Base-by-base conservation (phyloP, 2,888 invertebrate genomes). In the Camptogramma bilineatum region DNA sequence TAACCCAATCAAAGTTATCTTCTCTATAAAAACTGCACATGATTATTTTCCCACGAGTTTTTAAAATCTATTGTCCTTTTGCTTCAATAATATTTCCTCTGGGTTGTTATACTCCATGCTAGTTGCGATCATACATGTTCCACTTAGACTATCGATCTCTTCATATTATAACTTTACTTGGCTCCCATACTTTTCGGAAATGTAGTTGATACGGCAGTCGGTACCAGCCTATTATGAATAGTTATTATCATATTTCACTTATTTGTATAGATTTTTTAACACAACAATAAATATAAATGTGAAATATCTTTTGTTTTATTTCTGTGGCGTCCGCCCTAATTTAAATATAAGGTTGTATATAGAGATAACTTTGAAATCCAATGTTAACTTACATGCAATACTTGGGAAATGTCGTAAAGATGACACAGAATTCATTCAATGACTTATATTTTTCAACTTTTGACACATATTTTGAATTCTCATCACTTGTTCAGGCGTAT, bases 281-380 rank as follows among this genome's bases (percentile, higher is more conserved):
- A 91, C 91, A 91, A 90, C 89, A 92, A 88, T 92, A 92, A 91
- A 91, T 89, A 90, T 92, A 89, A 91, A 89, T 93, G 92, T 91
- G 91, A 90, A 89, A 90, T 87, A 87, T 70, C 42, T 74, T 76
- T 86, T 77, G 86, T 91, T 91, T 91, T 80, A 83, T 82, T 83
- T 77, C 18, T 58, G 17, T 44, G n/a, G n/a, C n/a, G n/a, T n/a
- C n/a, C n/a, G n/a, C n/a, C n/a, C n/a, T n/a, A n/a, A n/a, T n/a
- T n/a, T n/a, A n/a, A n/a, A n/a, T n/a, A n/a, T 28, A 28, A 7
- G 7, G 28, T 28, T 28, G 7, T 8, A 28, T 8, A 28, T 28
- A 5, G 28, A 28, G 28, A 3, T 7, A 5, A 28, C 28, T 28
- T 28, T 24, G 24, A 24, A 24, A n/a, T n/a, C n/a, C n/a, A n/a